Evolutionary conservation across 2,797 vertebrate genomes (phyloP).

Genomic region (Chrosomus eos): DNA sequence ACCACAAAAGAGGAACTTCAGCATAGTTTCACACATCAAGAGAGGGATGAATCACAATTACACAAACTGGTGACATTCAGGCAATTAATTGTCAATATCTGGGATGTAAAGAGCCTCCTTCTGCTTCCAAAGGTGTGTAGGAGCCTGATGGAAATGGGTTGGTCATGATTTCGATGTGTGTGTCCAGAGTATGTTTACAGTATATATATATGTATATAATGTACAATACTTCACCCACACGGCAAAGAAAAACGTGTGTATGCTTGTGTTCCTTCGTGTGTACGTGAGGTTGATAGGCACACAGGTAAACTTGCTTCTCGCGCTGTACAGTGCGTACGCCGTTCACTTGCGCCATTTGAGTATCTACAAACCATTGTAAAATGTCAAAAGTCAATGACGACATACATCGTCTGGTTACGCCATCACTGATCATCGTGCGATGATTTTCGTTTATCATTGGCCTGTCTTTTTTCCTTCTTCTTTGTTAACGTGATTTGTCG

Average conservation of each 20-base stretch:
- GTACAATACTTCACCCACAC: slow-evolving; percentile 56
- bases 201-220: slow-evolving; percentile 53
- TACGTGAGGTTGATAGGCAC: slow-evolving; percentile 57
- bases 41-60: slow-evolving; percentile 50
- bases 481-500: slow-evolving; percentile 47
- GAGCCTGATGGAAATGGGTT: slow-evolving; percentile 38
- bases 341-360: slow-evolving; percentile 46
- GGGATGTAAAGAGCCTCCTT: slow-evolving; percentile 57
- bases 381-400: slow-evolving; percentile 47
- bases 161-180: slow-evolving; percentile 47
- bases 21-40: slow-evolving; percentile 47
- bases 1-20: slow-evolving; percentile 53
- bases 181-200: slow-evolving; percentile 54
- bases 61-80: slow-evolving; percentile 61
- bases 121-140: slow-evolving; percentile 60
- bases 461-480: slow-evolving; percentile 45
- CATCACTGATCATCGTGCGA: slow-evolving; percentile 30
- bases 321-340: slow-evolving; percentile 47
- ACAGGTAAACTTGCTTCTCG: slow-evolving; percentile 64
- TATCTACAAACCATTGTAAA: slow-evolving; percentile 52
- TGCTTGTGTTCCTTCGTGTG: slow-evolving; percentile 34
- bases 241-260: slow-evolving; percentile 59
- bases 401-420: slow-evolving; percentile 16
- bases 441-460: slow-evolving; percentile 37
- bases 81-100: slow-evolving; percentile 58